phyloP scores from a whole-genome alignment of 1,140 invertebrate species.

The Dufourea novaeangliae region DNA sequence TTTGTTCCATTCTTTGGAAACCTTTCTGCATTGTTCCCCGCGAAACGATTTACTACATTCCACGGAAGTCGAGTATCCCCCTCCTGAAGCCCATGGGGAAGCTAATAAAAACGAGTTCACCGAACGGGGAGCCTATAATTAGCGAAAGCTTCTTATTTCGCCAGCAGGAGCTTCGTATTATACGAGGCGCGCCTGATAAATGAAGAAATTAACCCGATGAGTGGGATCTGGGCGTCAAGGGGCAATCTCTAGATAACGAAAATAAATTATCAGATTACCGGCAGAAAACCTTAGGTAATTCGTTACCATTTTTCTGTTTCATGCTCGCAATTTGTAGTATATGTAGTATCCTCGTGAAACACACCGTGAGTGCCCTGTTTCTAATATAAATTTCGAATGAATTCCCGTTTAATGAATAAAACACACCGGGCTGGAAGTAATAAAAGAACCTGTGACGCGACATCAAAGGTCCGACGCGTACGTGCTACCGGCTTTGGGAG shows the following conservation, averaged over 20 bases:
- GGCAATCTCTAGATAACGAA: neutral
- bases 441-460: neutral
- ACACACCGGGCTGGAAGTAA: neutral
- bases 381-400: neutral
- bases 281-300: neutral
- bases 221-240: neutral
- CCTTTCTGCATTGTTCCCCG: too few relatives aligned
- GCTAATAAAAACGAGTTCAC: neutral
- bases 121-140: neutral
- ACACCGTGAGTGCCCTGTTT: neutral
- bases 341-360: neutral
- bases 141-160: slow-evolving; percentile 10
- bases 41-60: too few relatives aligned
- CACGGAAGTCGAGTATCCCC: too few relatives aligned
- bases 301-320: neutral
- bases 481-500: slow-evolving; percentile 7
- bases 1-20: too few relatives aligned
- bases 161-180: neutral
- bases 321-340: neutral
- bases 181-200: neutral
- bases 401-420: neutral
- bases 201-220: neutral
- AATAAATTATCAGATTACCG: slow-evolving; percentile 3
- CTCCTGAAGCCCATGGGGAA: too few relatives aligned
- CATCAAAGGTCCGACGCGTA: neutral